A percentile compares a stretch with the other conserved stretches of the same genome.
Evolutionary conservation across 35 echinoderm and acorn worm species (phyloP).

Genomic region (Patiria miniata): DNA sequence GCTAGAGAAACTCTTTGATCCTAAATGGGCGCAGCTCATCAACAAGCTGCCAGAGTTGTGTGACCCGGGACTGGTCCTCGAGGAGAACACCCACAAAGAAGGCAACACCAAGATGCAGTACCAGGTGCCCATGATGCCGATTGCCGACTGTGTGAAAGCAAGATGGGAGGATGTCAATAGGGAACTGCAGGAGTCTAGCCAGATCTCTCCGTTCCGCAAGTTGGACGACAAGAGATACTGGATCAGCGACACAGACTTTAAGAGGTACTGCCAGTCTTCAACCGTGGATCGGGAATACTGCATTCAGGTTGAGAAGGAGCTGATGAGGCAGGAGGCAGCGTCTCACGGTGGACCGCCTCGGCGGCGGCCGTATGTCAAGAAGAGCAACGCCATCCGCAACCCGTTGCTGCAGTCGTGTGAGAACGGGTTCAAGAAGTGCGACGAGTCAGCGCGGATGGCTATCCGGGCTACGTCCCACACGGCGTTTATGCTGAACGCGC

Average conservation of each 20-base stretch:
- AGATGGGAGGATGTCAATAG: conserved; percentile 1
- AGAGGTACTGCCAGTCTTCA: background rate
- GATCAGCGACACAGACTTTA: background rate
- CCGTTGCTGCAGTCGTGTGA: conserved; percentile 8
- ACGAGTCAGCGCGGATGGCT: background rate
- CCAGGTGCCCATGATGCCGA: background rate
- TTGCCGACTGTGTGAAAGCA: background rate
- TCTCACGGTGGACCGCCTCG: too few relatives aligned
- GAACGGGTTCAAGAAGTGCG: conserved; percentile 7
- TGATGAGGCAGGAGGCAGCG: background rate
- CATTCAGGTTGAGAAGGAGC: background rate
- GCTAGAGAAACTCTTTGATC: background rate
- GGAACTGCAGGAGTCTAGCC: background rate
- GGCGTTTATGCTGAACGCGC: background rate
- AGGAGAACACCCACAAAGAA: background rate
- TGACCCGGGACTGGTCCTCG: background rate
- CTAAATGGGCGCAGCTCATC: background rate
- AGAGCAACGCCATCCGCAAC: background rate
- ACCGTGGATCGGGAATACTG: background rate
- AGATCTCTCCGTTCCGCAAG: background rate
- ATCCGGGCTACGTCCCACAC: background rate
- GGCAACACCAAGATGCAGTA: background rate
- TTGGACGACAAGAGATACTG: background rate
- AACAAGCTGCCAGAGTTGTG: background rate
- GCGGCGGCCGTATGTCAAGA: background rate